Conservation (phyloP, 2,888 invertebrate genomes). For the Agrochola lota region DNA sequence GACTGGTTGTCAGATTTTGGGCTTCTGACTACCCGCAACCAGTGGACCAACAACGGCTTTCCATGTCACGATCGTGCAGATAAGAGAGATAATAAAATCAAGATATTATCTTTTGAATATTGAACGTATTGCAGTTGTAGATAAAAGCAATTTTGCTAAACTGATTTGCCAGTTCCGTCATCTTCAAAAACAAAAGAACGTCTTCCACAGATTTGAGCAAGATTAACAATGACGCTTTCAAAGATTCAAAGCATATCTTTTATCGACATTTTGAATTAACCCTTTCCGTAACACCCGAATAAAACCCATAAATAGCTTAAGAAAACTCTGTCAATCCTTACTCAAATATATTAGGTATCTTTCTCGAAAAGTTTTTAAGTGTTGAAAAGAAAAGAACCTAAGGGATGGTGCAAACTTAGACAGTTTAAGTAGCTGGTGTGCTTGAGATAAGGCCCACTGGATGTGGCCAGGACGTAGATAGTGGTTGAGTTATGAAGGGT, state of each 20-base stretch:
- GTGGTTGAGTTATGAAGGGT: conserved; percentile 68
- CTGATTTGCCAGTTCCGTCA: neutral
- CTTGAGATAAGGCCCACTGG: conserved; percentile 64
- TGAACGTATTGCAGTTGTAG: neutral
- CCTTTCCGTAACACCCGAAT: conserved; percentile 17
- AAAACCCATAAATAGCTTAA: conserved; percentile 46
- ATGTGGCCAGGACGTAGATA: conserved; percentile 63
- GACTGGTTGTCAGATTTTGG: neutral
- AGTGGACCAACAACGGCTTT: neutral
- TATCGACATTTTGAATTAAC: conserved; percentile 39
- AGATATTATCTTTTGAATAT: neutral
- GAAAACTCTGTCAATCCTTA: conserved; percentile 53
- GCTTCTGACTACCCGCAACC: no score
- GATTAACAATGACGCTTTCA: conserved; percentile 4
- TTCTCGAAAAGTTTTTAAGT: conserved; percentile 63
- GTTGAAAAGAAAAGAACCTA: conserved; percentile 67
- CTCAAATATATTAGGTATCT: conserved; percentile 48
- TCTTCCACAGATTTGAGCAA: neutral
- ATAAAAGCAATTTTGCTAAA: neutral
- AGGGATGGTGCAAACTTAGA: conserved; percentile 72
- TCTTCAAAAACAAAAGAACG: conserved; percentile 20
- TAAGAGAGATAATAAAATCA: neutral
- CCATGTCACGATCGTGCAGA: neutral
- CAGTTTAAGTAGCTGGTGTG: conserved; percentile 71
- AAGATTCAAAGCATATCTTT: conserved; percentile 12